Percentiles rank a stretch among this genome's conserved stretches.
Evolutionary conservation across 1,140 invertebrate genomes (phyloP).

Genomic region (Ylistrum balloti): DNA sequence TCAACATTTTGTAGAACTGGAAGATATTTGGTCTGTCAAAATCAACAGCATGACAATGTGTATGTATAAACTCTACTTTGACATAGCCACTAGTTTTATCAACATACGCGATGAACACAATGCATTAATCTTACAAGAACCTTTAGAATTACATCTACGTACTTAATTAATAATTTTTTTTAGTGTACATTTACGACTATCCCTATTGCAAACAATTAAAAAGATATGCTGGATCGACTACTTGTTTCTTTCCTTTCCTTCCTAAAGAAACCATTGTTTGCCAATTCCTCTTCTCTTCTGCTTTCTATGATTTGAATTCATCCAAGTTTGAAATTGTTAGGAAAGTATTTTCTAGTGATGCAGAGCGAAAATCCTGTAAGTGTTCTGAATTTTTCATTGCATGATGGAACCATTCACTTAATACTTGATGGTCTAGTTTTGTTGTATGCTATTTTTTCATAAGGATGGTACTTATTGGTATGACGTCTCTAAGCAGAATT

Average conservation of each 20-base stretch:
- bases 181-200: neutral
- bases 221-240: neutral
- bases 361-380: neutral
- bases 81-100: neutral
- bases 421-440: neutral
- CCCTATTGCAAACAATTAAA: constrained; percentile 45
- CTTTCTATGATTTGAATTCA: constrained; percentile 43
- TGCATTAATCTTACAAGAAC: constrained; percentile 3
- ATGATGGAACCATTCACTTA: constrained; percentile 43
- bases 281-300: neutral
- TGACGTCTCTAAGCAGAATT: neutral
- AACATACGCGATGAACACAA: constrained; percentile 41
- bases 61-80: constrained; percentile 46
- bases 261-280: constrained; percentile 8
- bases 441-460: neutral
- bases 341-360: neutral
- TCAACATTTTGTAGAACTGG: constrained; percentile 37
- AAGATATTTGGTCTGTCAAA: constrained; percentile 52
- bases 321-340: constrained; percentile 41
- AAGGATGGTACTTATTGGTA: neutral
- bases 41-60: constrained; percentile 45
- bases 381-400: constrained; percentile 31
- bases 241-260: constrained; percentile 40
- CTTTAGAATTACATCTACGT: constrained; percentile 31
- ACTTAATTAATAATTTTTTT: neutral